Percentiles rank a stretch among this genome's conserved stretches.
These are phyloP conservation scores for Goniozus legneri DNA, from an alignment of 1,140 invertebrate species.

Conservation along the genomic window DNA sequence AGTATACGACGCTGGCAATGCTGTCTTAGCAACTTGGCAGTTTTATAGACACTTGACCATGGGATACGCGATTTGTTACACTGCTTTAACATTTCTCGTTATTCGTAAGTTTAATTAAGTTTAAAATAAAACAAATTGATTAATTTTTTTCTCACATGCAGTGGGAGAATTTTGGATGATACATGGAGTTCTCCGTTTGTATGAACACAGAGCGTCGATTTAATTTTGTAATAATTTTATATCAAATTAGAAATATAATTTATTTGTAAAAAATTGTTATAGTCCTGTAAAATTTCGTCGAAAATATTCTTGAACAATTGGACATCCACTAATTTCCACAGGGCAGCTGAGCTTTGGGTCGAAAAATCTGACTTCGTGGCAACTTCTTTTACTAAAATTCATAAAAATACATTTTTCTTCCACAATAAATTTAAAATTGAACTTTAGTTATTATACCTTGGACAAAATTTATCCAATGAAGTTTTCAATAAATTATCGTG, in stretches of 20 bases:
- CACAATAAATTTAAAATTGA: too few species aligned
- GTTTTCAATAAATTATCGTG: too few species aligned
- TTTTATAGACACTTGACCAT: conserved; percentile 24
- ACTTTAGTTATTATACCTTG: too few species aligned
- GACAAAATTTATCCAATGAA: conserved; percentile 28
- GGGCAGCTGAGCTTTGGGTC: conserved; percentile 6
- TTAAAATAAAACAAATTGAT: not conserved
- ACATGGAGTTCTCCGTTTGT: conserved; percentile 32
- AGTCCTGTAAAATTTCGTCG: too few species aligned
- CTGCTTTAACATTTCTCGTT: conserved; percentile 10
- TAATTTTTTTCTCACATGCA: conserved; percentile 13
- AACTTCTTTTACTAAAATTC: too few species aligned
- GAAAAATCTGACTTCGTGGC: conserved; percentile 19
- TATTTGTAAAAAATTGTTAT: too few species aligned
- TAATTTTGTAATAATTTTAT: too few species aligned
- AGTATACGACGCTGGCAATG: conserved; percentile 25
- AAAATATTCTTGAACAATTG: too few species aligned
- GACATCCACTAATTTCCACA: too few species aligned
- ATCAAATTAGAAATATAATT: too few species aligned
- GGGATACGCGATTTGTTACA: conserved; percentile 22
- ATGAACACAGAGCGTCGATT: conserved; percentile 30
- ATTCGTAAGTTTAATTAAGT: conserved; percentile 21
- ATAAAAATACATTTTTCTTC: too few species aligned
- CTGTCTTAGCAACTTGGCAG: conserved; percentile 25
- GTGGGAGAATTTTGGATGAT: conserved; percentile 35